Evolutionary conservation across 2,888 invertebrate genomes (phyloP), one percentile per base, ranked within the genome.

Genomic region (Marasmarcha lunaedactyla): DNA sequence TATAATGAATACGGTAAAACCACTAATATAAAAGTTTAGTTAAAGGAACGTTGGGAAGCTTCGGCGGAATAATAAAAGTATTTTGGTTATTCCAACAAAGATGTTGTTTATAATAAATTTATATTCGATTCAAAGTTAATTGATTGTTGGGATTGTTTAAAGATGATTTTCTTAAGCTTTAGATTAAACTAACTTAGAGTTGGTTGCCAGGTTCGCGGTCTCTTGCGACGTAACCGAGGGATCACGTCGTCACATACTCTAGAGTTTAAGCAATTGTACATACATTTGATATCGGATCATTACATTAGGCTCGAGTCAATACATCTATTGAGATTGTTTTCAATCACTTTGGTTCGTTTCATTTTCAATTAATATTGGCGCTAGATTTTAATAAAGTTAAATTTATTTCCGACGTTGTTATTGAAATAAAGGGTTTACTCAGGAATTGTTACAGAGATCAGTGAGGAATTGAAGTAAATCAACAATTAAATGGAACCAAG

Each of bases 401-500:
- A 5, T 20, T 20, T 20, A 7, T 20, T 3, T 20, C 20, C 7
- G 20, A 3, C 3, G 20, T 20, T 20, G n/a, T 20, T 20, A 20
- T 3, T 20, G 7, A 3, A 3, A 20, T 5, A 20, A 20, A 20
- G 20, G 30, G 46, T 50, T 54, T 59, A 52, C 48, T 54, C 59
- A 62, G 74, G 74, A 76, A 74, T 76, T 76, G 77, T 65, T 64
- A 30, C 9, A 30, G 10, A 30, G 30, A 51, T 57, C 56, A 59
- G 63, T 62, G 52, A 53, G 78, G 74, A 78, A 79, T 78, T 79
- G 78, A 78, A 66, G 54, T 58, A 62, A 54, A 55, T 57, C 57
- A 63, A 62, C 59, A 67, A 63, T 61, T 61, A 61, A 66, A 71
- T 65, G 61, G 76, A 74, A 77, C 77, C 76, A 78, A 76, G 64